phyloP scores from a whole-genome alignment of 2,888 invertebrate species.

The Agonopterix arenella region DNA sequence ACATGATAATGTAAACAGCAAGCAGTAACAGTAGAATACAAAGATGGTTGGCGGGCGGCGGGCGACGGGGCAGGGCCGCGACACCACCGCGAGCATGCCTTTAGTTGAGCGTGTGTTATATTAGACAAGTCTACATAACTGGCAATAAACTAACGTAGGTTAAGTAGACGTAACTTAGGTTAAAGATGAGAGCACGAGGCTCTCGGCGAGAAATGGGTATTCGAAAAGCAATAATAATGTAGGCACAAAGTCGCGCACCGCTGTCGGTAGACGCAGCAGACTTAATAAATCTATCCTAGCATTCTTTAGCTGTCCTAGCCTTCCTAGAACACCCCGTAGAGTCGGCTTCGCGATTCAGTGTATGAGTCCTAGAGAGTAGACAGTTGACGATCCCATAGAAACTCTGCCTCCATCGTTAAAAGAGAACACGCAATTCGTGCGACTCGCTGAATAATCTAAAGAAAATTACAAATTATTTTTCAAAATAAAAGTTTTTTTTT shows the following conservation, averaged over 20 bases:
- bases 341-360: not conserved
- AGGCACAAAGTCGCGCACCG: slow-evolving; percentile 67
- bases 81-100: slow-evolving; percentile 40
- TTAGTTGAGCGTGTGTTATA: slow-evolving; percentile 55
- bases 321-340: no score
- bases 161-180: slow-evolving; percentile 56
- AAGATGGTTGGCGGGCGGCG: slow-evolving; percentile 22
- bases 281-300: slow-evolving; percentile 16
- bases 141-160: slow-evolving; percentile 62
- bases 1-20: no score
- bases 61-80: slow-evolving; percentile 44
- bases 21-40: not conserved
- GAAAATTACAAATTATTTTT: no score
- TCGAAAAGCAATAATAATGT: slow-evolving; percentile 77
- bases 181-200: slow-evolving; percentile 70
- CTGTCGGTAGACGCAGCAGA: slow-evolving; percentile 59
- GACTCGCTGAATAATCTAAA: no score
- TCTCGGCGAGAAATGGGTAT: slow-evolving; percentile 68
- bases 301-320: no score
- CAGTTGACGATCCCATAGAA: no score
- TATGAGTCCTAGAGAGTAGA: not conserved
- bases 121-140: slow-evolving; percentile 32
- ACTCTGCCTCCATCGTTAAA: no score
- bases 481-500: no score
- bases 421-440: no score